Evolutionary conservation across 2,888 invertebrate species (phyloP), one percentile per base, ranked within the genome.

Genomic region (Lagria hirta): DNA sequence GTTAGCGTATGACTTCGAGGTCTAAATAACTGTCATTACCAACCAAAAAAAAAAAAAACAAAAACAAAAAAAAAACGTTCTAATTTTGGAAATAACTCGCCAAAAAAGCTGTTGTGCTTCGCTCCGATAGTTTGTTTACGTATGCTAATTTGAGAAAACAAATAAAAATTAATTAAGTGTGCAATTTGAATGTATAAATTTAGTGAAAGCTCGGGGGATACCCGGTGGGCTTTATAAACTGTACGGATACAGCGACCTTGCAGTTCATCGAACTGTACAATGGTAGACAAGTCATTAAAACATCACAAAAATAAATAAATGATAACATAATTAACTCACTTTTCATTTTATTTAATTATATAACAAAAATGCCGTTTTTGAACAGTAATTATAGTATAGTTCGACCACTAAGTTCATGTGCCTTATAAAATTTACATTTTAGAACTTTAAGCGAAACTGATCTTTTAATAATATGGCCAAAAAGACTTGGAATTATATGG

Each of bases 121-220:
- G 7, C 11, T 26, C 8, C 10, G n/a, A n/a, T n/a, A 32, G 14
- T 37, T 43, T 43, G 43, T 43, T 43, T 43, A 43, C 37, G 18
- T 43, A 43, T 43, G 43, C 43, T 26, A 43, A 43, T 43, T 21
- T 15, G 17, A 11, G 21, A 22, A 26, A 23, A 36, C 30, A 23
- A 43, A 42, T 42, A 34, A 42, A 42, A 24, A 34, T 26, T 24
- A 24, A 33, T 32, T 30, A 37, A 35, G 17, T 35, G 24, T 43
- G 35, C 37, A 37, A 30, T 37, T 37, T 14, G 30, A 32, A 43
- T 36, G 24, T 26, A 43, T 37, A 29, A 37, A 36, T 35, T 30
- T 32, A 43, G 43, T 43, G 43, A 43, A 43, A 43, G 43, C 43
- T 43, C 36, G 12, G 43, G 41, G 42, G 34, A 42, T 42, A 43